Conservation (phyloP, 64 coral and sea anemone species). For the Pachyseris speciosa region DNA sequence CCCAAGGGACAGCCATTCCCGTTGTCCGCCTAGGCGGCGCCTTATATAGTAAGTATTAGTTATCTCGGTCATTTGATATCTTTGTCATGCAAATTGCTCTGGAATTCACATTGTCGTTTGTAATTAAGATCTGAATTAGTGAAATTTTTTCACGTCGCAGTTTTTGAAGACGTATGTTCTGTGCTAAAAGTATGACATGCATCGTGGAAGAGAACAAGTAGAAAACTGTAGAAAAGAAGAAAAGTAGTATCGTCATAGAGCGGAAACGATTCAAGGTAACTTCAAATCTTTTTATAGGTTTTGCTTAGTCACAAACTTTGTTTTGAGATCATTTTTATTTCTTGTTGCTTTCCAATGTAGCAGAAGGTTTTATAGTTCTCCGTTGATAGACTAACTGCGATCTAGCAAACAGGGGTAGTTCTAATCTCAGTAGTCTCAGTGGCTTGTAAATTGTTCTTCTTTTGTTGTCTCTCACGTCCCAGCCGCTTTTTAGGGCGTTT, state of each 20-base stretch:
- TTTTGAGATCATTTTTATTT: no score
- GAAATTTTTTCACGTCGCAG: neutral
- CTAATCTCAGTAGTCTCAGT: no score
- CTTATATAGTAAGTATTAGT: neutral
- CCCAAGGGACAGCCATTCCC: neutral
- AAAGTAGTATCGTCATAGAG: neutral
- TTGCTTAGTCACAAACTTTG: neutral
- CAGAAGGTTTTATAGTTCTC: no score
- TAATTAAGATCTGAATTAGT: constrained; percentile 9
- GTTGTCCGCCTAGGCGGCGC: neutral
- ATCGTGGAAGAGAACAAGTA: no score
- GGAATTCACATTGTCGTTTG: constrained; percentile 22
- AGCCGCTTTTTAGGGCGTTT: no score
- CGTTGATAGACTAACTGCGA: no score
- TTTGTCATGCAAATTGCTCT: constrained; percentile 17
- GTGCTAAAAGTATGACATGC: neutral
- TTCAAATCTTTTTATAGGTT: neutral
- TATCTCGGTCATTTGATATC: neutral
- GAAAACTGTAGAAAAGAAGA: neutral
- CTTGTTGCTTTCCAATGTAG: no score
- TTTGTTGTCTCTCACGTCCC: no score
- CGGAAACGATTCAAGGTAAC: neutral
- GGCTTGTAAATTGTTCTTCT: no score
- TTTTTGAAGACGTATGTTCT: no score
- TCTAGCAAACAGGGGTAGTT: no score